Conservation (phyloP, 2,888 invertebrate species). For the Campoletis raptor region DNA sequence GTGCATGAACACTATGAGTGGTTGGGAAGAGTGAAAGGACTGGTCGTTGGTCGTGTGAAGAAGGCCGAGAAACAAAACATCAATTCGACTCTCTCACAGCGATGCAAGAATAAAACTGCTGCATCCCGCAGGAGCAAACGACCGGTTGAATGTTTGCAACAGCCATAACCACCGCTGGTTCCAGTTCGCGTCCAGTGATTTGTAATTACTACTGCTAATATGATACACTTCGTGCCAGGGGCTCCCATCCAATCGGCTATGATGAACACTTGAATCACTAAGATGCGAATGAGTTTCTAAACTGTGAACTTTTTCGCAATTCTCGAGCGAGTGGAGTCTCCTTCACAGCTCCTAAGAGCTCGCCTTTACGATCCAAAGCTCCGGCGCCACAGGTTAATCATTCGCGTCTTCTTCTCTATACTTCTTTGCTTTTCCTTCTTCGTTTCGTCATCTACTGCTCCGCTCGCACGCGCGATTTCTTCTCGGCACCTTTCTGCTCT, state of each 20-base stretch:
- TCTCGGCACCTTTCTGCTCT: conserved; percentile 56
- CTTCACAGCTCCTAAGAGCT: conserved; percentile 66
- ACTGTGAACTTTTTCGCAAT: conserved; percentile 59
- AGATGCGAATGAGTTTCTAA: conserved; percentile 47
- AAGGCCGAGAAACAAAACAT: conserved; percentile 1
- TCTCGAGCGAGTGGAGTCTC: conserved; percentile 43
- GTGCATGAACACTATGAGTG: background rate
- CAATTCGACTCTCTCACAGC: conserved; percentile 22
- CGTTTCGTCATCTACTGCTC: conserved; percentile 42
- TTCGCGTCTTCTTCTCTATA: conserved; percentile 70
- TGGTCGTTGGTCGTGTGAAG: conserved; percentile 3
- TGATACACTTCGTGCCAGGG: conserved; percentile 73
- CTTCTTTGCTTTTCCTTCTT: conserved; percentile 66
- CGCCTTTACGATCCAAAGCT: conserved; percentile 78
- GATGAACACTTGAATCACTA: conserved; percentile 49
- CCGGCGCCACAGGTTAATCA: conserved; percentile 81
- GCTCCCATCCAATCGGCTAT: conserved; percentile 68
- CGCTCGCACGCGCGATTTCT: conserved; percentile 52
- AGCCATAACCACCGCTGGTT: conserved; percentile 56
- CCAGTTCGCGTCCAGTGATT: conserved; percentile 75
- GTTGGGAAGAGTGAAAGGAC: conserved; percentile 7
- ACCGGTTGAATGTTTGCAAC: conserved; percentile 26
- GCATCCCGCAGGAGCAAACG: conserved; percentile 30
- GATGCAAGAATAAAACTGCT: conserved; percentile 10
- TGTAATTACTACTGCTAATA: conserved; percentile 79